Conservation (phyloP, 2,888 invertebrate species). For the Rhopalosiphum nymphaeae region DNA sequence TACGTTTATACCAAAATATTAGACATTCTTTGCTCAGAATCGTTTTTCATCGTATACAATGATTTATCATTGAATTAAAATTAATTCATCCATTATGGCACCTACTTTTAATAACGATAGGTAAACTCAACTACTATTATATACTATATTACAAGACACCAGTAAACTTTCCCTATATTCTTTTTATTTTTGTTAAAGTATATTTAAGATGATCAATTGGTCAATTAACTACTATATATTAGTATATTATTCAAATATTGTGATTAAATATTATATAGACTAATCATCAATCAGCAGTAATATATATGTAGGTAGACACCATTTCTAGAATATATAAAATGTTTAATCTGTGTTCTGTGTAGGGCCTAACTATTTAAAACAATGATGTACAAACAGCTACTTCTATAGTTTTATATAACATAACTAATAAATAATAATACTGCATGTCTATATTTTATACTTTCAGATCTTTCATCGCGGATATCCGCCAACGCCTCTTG, state of each 20-base stretch:
- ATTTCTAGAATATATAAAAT: not conserved
- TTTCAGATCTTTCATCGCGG: conserved; percentile 18
- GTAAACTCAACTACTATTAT: no score
- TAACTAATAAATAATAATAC: not conserved
- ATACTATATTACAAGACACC: no score
- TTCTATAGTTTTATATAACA: not conserved
- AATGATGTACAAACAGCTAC: not conserved
- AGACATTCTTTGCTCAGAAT: no score
- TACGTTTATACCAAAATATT: no score
- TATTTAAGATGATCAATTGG: not conserved
- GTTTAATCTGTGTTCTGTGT: not conserved
- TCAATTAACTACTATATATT: not conserved
- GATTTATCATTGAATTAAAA: no score
- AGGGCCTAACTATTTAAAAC: not conserved
- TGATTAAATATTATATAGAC: not conserved
- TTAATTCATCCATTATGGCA: no score
- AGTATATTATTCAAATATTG: not conserved
- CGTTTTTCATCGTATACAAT: no score
- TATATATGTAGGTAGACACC: not conserved
- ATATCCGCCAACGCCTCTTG: conserved; percentile 27
- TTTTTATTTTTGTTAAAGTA: not conserved
- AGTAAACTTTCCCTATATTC: not conserved
- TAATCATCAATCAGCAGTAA: not conserved
- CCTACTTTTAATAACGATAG: no score
- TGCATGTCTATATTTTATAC: not conserved